phyloP scores from a whole-genome alignment of 2,797 vertebrate genomes.

The Sitta carolinensis region DNA sequence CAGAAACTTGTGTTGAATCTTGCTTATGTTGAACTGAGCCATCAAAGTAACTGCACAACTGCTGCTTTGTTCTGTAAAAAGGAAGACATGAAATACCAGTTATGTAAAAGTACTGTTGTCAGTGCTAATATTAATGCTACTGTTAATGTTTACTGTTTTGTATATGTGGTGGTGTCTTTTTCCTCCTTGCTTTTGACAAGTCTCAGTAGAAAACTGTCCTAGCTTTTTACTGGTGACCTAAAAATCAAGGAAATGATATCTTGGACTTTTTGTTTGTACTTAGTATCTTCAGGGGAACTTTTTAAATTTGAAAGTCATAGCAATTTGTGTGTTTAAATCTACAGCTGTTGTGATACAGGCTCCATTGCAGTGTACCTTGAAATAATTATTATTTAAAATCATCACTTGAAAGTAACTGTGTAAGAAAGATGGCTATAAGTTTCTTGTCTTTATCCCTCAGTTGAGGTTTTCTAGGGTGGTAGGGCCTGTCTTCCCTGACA shows the following conservation, averaged over 20 bases:
- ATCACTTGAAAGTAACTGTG: background rate
- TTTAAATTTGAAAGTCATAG: background rate
- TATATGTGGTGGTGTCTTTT: background rate
- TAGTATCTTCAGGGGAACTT: background rate
- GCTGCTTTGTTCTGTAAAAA: background rate
- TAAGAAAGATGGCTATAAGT: background rate
- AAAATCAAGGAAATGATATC: background rate
- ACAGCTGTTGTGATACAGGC: background rate
- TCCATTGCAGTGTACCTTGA: background rate
- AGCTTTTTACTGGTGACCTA: background rate
- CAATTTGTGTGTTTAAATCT: background rate
- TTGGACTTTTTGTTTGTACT: background rate
- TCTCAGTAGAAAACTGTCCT: background rate
- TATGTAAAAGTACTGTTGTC: background rate
- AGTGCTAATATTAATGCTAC: background rate
- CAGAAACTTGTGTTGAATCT: background rate
- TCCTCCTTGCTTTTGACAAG: background rate
- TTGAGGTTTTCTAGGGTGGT: background rate
- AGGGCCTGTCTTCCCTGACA: background rate
- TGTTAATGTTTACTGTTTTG: background rate
- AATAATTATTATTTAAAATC: background rate
- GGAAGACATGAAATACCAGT: background rate
- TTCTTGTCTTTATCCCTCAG: background rate
- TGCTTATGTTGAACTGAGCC: background rate
- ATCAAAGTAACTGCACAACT: fast-evolving